Evolutionary conservation across 2,113 vertebrate species (phyloP), one percentile per base, ranked within the genome.

Genomic region (Pipra filicauda): DNA sequence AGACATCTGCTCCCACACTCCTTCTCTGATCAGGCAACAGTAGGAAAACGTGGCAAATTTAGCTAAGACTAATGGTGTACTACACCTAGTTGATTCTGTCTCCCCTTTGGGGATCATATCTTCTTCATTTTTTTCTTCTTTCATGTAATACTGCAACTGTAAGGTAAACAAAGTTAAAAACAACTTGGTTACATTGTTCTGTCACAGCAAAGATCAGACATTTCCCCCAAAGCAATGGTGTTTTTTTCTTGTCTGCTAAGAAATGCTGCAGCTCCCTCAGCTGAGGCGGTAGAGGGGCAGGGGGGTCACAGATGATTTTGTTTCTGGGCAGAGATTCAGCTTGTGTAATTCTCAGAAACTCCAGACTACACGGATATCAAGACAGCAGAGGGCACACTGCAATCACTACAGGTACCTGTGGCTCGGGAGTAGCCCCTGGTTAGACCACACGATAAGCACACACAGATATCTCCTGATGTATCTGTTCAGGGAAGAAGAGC

Each of bases 301-400:
- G 24, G 33, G 7, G 11, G 12, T 80, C 59, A 71, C 18, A 52
- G 31, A 10, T n/a, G 43, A 28, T 85, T 90, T 61, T 71, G 44
- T 15, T 57, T 80, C 48, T 70, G 72, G 62, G 31, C 39, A 64
- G 71, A 77, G 21, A 35, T 23, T 70, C 41, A 43, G n/a, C 28
- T 92, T 39, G 61, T 74, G 33, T 22, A 44, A 28, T 55, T 33
- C 54, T 73, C 64, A 59, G 89, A 43, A 71, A 33, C 3, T 6
- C 51, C 0, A 1, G 46, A 46, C 27, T 37, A 24, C 5, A 2
- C 3, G 9, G 82, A 67, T 5, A 82, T 65, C 37, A 44, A 41
- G 75, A 96, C 93, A 96, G 95, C 90, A 93, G 95, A 97, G 95
- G 93, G 92, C 92, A 96, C 85, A 92, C 75, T 96, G 87, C 72